These are phyloP conservation scores for Cherax destructor DNA, from an alignment of 1,140 invertebrate species.

Conservation along the genomic window DNA sequence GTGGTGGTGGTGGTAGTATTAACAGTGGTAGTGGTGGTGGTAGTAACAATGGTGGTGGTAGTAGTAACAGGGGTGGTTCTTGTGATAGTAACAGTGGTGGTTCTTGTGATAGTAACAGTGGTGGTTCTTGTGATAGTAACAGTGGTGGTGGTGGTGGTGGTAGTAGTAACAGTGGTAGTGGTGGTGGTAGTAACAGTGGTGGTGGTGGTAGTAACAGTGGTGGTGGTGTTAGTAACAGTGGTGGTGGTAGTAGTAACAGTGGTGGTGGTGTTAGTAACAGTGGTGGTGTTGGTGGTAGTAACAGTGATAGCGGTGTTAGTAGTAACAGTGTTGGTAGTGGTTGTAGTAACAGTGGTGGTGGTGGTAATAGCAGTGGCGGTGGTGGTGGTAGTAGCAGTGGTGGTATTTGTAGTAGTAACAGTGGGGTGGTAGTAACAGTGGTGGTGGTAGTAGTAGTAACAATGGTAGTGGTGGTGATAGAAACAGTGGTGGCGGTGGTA, in stretches of 20 bases:
- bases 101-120: too few relatives aligned
- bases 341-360: neutral
- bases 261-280: too few relatives aligned
- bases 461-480: neutral
- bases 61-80: too few relatives aligned
- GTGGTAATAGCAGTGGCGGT: neutral
- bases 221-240: constrained; percentile 3
- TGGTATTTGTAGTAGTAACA: too few relatives aligned
- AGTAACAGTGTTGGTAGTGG: too few relatives aligned
- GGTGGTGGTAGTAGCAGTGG: neutral
- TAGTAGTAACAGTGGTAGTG: neutral
- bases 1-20: too few relatives aligned
- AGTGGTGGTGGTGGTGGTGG: neutral
- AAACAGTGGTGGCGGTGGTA: neutral
- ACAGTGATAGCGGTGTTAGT: too few relatives aligned
- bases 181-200: constrained; percentile 8
- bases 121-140: too few relatives aligned
- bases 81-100: too few relatives aligned
- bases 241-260: constrained; percentile 8
- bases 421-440: too few relatives aligned
- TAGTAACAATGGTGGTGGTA: constrained; percentile 8
- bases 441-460: neutral
- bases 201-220: neutral
- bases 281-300: neutral
- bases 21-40: constrained; percentile 2